These are phyloP conservation scores for Alligator mississippiensis DNA, from an alignment of 2,113 vertebrate species.

Conservation along the genomic window DNA sequence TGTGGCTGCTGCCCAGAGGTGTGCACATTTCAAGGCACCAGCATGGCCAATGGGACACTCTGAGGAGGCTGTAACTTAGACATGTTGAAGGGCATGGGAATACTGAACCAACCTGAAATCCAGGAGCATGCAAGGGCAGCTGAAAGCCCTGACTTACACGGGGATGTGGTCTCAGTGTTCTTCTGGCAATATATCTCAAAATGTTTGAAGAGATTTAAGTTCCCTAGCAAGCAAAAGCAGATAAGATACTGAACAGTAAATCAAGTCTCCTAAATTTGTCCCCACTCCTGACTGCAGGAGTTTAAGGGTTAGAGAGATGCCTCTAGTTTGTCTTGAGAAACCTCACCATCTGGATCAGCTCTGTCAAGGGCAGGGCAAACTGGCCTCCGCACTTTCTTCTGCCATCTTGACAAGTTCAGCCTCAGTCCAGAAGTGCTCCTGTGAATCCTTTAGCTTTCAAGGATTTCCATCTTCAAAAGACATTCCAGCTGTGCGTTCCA, in stretches of 20 bases:
- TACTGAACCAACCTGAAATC: background rate
- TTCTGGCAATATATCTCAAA: no score
- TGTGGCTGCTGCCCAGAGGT: background rate
- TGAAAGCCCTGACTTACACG: background rate
- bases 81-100: background rate
- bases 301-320: no score
- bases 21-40: background rate
- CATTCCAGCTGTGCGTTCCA: background rate
- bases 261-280: no score
- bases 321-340: background rate
- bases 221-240: no score
- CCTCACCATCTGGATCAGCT: background rate
- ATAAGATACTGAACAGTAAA: no score
- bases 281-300: no score
- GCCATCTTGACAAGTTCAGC: background rate
- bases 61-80: background rate
- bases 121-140: background rate
- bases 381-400: background rate
- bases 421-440: background rate
- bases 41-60: background rate
- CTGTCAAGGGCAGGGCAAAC: background rate
- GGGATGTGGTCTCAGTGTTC: rapidly evolving
- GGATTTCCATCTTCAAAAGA: background rate
- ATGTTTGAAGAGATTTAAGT: no score
- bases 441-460: background rate